Evolutionary conservation across 1,140 invertebrate species (phyloP).

Genomic region (Polypedilum pembai): DNA sequence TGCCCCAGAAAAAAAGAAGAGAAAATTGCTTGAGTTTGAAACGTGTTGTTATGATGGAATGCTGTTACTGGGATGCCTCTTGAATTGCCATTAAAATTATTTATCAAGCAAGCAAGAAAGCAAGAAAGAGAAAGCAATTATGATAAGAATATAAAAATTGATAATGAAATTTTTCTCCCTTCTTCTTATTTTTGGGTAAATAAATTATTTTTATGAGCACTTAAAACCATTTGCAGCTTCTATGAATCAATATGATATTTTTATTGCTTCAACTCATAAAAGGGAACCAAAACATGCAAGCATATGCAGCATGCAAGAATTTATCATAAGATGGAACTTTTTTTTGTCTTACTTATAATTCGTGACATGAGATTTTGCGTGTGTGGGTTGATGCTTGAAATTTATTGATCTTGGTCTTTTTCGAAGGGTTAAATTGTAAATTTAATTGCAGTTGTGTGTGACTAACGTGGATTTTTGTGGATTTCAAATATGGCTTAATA

Average conservation of each 20-base stretch:
- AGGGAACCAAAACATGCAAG: neutral
- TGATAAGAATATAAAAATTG: constrained; percentile 6
- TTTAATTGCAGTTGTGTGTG: too few relatives aligned
- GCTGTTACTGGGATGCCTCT: neutral
- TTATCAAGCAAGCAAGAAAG: neutral
- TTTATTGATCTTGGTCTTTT: too few relatives aligned
- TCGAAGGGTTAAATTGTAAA: too few relatives aligned
- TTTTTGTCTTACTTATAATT: too few relatives aligned
- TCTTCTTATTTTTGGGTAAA: neutral
- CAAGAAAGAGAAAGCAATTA: constrained; percentile 1
- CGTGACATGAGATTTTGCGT: too few relatives aligned
- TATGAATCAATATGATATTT: constrained; percentile 14
- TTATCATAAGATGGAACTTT: too few relatives aligned
- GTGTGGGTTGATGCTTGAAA: too few relatives aligned
- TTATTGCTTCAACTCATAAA: neutral
- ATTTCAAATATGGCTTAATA: too few relatives aligned
- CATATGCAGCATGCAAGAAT: constrained; percentile 16
- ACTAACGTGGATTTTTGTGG: too few relatives aligned
- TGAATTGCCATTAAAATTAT: constrained; percentile 11
- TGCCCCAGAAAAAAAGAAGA: too few relatives aligned
- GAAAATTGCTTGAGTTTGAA: neutral
- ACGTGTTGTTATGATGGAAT: constrained; percentile 17
- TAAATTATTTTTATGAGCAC: constrained; percentile 19
- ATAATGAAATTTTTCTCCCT: neutral
- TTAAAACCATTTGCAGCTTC: constrained; percentile 17